These are phyloP conservation scores for Gobiocypris rarus DNA, from an alignment of 2,113 vertebrate genomes.

Conservation along the genomic window DNA sequence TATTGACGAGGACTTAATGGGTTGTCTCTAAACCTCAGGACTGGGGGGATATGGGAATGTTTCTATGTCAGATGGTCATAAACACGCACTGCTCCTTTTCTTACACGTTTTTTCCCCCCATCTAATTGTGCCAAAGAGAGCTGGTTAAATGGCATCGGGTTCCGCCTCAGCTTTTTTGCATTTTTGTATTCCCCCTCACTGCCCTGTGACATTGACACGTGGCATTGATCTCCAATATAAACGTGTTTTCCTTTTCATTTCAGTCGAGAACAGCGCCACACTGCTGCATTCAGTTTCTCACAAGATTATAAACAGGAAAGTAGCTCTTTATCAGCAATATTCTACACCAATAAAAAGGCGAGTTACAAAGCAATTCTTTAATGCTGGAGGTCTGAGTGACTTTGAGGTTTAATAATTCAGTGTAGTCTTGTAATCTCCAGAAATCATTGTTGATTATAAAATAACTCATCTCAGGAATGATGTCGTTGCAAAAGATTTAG, in stretches of 20 bases:
- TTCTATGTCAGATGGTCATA: neutral
- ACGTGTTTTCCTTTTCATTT: neutral
- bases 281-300: neutral
- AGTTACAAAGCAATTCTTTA: conserved; percentile 12
- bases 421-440: conserved; percentile 4
- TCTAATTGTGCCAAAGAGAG: conserved; percentile 33
- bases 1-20: neutral
- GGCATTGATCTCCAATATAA: conserved; percentile 3
- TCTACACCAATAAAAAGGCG: conserved; percentile 13
- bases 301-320: neutral
- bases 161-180: neutral
- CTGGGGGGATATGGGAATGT: neutral
- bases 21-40: conserved; percentile 17
- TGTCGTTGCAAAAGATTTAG: neutral
- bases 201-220: neutral
- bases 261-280: neutral
- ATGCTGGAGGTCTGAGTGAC: neutral
- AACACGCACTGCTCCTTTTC: neutral
- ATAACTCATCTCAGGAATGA: conserved; percentile 17
- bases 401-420: neutral
- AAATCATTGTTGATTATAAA: neutral
- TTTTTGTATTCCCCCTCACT: neutral
- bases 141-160: neutral
- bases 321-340: conserved; percentile 21
- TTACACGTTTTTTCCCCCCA: neutral